Base-by-base conservation (phyloP, 2,888 invertebrate genomes). In the Ariolimax columbianus region DNA sequence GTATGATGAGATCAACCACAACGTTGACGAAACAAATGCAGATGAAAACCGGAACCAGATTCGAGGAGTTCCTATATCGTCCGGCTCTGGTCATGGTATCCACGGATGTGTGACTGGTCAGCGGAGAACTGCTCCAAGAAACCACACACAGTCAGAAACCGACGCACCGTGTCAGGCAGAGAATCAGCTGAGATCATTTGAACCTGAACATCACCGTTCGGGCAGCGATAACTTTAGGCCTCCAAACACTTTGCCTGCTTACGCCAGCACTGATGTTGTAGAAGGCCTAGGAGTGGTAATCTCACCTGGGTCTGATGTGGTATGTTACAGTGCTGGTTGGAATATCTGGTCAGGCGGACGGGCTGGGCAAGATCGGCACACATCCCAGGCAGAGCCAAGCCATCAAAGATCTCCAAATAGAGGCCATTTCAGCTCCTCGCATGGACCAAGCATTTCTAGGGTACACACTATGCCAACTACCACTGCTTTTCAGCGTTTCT, bases 1-100 rank as follows among this genome's bases (percentile, higher is more conserved):
- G 0, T 93, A 93, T 77, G 91, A 91, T 82, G 91, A 90, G 43
- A 87, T 89, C 70, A 82, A 36, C 70, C 73, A 81, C 19, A 77
- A 47, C n/a, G 33, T 43, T n/a, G 40, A 82, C 30, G 55, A 51
- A 17, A 38, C 66, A 40, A 51, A 59, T 7, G 79, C 79, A 26
- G 68, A 79, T 72, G 79, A 84, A 55, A 70, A 79, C 63, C 79
- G 79, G 6, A 84, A 84, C 30, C 72, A 79, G 36, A 77, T 73
- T 3, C 30, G 38, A 14, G 72, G 55, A 30, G 81, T 66, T 30
- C 59, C n/a, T 38, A 26, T 36, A 40, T 30, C 59, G 4, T 59
- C 68, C 68, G 59, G 30, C 19, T 30, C 51, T 23, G 68, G 68
- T 30, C 77, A 30, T 6, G 38, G 40, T 51, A 43, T n/a, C 14